phyloP scores from a whole-genome alignment of 2,797 vertebrate species.

The Momotus momota region DNA sequence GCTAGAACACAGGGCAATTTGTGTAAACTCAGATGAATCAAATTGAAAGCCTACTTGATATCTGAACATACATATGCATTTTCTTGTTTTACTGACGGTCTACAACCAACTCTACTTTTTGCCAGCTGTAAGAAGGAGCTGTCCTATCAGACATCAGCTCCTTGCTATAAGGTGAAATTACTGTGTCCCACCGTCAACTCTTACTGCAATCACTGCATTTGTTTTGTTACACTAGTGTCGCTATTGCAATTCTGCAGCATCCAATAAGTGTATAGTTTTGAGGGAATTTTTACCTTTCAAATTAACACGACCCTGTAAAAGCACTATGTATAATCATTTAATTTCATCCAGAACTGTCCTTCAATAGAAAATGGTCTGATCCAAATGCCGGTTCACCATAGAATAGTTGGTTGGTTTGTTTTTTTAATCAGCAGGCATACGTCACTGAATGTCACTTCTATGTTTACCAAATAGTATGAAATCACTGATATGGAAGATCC shows the following conservation, averaged over 20 bases:
- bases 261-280: neutral
- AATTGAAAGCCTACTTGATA: neutral
- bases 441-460: slow-evolving; percentile 47
- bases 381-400: neutral
- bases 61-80: neutral
- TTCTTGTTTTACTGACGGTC: slow-evolving; percentile 1
- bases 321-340: neutral
- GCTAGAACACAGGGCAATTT: neutral
- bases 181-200: neutral
- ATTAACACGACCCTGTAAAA: neutral
- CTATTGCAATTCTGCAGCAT: neutral
- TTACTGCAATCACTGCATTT: neutral
- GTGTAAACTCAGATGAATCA: slow-evolving; percentile 23
- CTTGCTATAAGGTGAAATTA: neutral
- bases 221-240: neutral
- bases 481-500: slow-evolving; percentile 57
- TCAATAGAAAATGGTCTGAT: neutral
- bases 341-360: neutral
- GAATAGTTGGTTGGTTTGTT: neutral
- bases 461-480: slow-evolving; percentile 63
- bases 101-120: neutral
- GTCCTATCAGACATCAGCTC: neutral
- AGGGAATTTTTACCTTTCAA: neutral
- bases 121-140: neutral
- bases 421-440: neutral